Evolutionary conservation across 2,113 vertebrate genomes (phyloP).

Genomic region (Tauraco erythrolophus): DNA sequence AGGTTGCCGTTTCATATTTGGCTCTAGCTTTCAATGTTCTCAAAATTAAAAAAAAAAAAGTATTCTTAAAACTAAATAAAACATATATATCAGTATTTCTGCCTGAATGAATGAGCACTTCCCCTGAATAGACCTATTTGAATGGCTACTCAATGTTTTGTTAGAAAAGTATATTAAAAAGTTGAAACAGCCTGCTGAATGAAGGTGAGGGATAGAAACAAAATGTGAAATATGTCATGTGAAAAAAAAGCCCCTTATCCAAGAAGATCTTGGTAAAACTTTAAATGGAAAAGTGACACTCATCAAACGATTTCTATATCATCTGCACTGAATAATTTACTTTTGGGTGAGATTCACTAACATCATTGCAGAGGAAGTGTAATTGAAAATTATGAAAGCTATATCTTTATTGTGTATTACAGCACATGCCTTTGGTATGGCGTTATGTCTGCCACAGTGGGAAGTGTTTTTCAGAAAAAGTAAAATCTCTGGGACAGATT

Average conservation of each 20-base stretch:
- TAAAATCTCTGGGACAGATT: constrained; percentile 51
- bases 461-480: constrained; percentile 73
- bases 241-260: constrained; percentile 70
- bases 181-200: constrained; percentile 72
- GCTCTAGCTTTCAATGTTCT: constrained; percentile 71
- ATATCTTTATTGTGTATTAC: constrained; percentile 77
- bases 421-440: constrained; percentile 70
- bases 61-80: constrained; percentile 77
- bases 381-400: constrained; percentile 83
- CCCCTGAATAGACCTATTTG: constrained; percentile 71
- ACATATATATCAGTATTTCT: constrained; percentile 77
- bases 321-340: constrained; percentile 80
- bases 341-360: constrained; percentile 80
- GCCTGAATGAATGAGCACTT: constrained; percentile 68
- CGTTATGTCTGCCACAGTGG: constrained; percentile 74
- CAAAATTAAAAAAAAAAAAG: constrained; percentile 61
- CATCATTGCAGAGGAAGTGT: constrained; percentile 80
- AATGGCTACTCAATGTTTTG: constrained; percentile 77
- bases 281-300: constrained; percentile 77
- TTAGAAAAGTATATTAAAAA: constrained; percentile 80
- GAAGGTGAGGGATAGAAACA: constrained; percentile 75
- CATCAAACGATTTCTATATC: constrained; percentile 74
- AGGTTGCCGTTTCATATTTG: constrained; percentile 60
- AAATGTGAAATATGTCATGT: constrained; percentile 73
- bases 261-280: constrained; percentile 77